Percentiles rank a stretch among this genome's conserved stretches.
These are phyloP conservation scores for Himalopsyche kuldschensis DNA, from an alignment of 2,888 invertebrate species.

Conservation along the genomic window DNA sequence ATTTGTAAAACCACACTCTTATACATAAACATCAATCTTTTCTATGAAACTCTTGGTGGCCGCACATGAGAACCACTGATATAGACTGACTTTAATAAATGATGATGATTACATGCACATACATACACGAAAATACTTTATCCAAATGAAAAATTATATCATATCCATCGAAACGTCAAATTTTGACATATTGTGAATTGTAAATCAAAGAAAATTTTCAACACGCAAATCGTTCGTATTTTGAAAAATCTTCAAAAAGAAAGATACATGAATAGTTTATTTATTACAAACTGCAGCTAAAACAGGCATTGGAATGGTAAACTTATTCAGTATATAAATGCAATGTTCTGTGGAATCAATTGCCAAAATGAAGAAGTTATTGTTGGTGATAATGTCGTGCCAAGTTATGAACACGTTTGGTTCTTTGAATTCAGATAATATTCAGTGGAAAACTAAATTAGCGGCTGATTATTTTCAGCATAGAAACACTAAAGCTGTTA, in stretches of 20 bases:
- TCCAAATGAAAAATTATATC: background rate
- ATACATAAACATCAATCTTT: no score
- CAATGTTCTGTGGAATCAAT: no score
- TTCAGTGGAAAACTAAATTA: background rate
- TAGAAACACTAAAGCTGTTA: background rate
- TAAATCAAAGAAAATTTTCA: background rate
- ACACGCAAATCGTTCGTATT: background rate
- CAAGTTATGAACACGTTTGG: no score
- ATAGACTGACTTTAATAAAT: no score
- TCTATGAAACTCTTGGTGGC: no score
- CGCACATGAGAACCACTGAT: no score
- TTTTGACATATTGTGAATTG: background rate
- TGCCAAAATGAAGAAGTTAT: background rate
- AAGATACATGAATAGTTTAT: background rate
- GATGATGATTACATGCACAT: no score
- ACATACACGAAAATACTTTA: background rate
- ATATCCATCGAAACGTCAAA: background rate
- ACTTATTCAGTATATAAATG: no score
- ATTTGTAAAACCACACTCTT: no score
- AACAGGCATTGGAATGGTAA: no score
- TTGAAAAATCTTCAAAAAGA: background rate
- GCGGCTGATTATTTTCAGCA: constrained; percentile 1
- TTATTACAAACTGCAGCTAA: background rate
- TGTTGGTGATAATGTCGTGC: background rate
- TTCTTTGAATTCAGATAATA: background rate